Conservation (phyloP, 92 coral and sea anemone species). For the Zoanthus gigantus region DNA sequence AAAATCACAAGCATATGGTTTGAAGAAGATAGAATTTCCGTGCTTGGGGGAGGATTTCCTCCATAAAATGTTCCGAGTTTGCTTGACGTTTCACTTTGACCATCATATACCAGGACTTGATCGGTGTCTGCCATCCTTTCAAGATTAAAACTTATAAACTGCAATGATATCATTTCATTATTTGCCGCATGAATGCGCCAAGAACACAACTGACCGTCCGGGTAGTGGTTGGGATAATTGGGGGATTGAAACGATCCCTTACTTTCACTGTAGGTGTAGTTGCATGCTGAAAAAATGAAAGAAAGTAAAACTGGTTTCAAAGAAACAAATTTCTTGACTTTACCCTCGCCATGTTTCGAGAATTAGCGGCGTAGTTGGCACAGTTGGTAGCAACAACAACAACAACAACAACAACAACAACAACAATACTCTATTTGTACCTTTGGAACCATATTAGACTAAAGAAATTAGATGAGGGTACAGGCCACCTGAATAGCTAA, state of each 20-base stretch:
- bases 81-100: constrained; percentile 41
- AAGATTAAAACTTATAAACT: constrained; percentile 54
- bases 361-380: background rate
- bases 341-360: background rate
- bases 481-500: too few relatives aligned
- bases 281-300: constrained; percentile 62
- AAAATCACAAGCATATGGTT: constrained; percentile 57
- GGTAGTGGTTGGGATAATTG: constrained; percentile 66
- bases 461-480: too few relatives aligned
- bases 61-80: constrained; percentile 63
- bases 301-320: background rate
- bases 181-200: constrained; percentile 70
- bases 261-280: constrained; percentile 50
- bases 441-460: too few relatives aligned
- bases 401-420: too few relatives aligned
- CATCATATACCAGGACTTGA: constrained; percentile 54
- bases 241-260: constrained; percentile 80
- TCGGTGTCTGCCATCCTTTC: constrained; percentile 47
- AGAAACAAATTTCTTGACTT: background rate
- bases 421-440: too few relatives aligned
- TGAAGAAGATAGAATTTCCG: constrained; percentile 54
- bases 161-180: constrained; percentile 55
- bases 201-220: constrained; percentile 83
- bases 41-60: constrained; percentile 43
- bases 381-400: too few relatives aligned